phyloP scores from a whole-genome alignment of 1,140 invertebrate genomes.

The Bicyclus anynana region DNA sequence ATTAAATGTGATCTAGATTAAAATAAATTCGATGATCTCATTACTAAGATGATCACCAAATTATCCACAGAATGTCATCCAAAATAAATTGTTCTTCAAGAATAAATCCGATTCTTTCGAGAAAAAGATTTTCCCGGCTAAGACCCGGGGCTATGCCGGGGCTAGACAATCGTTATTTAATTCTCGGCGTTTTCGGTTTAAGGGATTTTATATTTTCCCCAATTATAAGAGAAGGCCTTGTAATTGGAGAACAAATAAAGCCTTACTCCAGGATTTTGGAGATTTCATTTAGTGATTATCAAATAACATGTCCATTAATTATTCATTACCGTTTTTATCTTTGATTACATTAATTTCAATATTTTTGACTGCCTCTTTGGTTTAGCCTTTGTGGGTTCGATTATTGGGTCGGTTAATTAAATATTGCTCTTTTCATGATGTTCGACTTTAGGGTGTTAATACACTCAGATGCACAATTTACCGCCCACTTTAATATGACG shows the following conservation, averaged over 20 bases:
- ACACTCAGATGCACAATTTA: too few species aligned
- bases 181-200: background rate
- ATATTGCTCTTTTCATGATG: too few species aligned
- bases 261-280: background rate
- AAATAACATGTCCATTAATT: too few species aligned
- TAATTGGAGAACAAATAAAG: background rate
- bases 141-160: background rate
- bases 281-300: background rate
- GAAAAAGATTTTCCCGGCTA: background rate
- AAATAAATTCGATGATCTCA: background rate
- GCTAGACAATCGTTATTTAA: background rate
- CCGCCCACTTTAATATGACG: too few species aligned
- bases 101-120: background rate
- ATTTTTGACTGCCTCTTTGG: too few species aligned
- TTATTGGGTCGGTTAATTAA: too few species aligned
- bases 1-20: background rate
- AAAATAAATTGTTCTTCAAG: background rate
- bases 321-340: too few species aligned
- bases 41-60: background rate
- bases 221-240: background rate
- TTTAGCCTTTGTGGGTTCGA: too few species aligned
- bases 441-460: too few species aligned
- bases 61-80: background rate
- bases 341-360: too few species aligned
- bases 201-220: background rate